Percentiles rank a stretch among this genome's conserved stretches.
phyloP scores from a whole-genome alignment of 2,797 vertebrate genomes.

The Syncerus caffer region DNA sequence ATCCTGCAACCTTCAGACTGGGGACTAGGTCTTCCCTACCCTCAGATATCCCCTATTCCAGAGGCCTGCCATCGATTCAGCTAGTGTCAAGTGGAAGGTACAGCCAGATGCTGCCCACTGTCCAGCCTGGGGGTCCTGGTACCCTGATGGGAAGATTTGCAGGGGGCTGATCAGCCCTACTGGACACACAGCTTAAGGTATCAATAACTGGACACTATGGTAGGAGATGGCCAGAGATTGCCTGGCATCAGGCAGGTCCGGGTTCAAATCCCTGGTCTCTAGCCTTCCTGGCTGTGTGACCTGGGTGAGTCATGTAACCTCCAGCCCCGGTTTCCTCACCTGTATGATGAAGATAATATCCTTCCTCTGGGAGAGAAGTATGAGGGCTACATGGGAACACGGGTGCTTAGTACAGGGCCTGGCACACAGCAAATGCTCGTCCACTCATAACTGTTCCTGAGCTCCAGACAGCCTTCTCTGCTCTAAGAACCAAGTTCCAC shows the following conservation, averaged over 20 bases:
- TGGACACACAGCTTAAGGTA: not conserved
- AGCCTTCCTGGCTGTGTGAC: not conserved
- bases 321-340: not conserved
- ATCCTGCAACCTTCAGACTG: not conserved
- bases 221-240: not conserved
- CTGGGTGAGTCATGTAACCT: not conserved
- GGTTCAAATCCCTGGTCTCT: not conserved
- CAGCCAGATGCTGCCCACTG: not conserved
- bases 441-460: not conserved
- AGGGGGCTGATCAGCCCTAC: not conserved
- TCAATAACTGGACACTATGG: not conserved
- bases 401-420: not conserved
- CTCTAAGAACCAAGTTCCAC: not conserved
- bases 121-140: no score
- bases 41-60: not conserved
- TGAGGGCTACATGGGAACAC: not conserved
- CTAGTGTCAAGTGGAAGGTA: not conserved
- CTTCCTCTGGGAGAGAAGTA: not conserved
- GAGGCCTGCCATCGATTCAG: not conserved
- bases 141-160: not conserved
- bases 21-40: not conserved
- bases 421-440: accelerated
- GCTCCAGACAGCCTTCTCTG: not conserved
- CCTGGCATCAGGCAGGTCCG: not conserved
- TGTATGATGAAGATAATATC: not conserved